Evolutionary conservation across 2,888 invertebrate genomes (phyloP).

Genomic region (Imbricaverruca yamaguchii): DNA sequence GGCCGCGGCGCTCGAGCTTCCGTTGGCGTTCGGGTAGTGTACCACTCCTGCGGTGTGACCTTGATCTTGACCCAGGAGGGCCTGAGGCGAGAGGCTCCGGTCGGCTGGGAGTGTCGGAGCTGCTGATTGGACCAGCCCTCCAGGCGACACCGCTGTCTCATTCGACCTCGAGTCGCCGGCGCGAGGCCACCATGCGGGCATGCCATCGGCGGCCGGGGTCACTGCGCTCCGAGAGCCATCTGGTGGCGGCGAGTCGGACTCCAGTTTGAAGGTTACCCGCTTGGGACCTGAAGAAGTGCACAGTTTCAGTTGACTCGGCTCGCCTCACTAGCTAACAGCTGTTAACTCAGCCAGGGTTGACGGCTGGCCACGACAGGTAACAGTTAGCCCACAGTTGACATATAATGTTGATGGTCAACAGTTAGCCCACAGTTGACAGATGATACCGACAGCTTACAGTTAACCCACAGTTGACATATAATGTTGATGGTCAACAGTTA

Average conservation of each 20-base stretch:
- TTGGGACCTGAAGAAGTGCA: not conserved
- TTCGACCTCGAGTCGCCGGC: not conserved
- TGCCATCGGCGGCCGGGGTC: not conserved
- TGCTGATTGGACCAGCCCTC: not conserved
- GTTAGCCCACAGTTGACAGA: too few relatives aligned
- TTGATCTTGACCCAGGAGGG: too few relatives aligned
- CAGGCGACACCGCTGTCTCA: not conserved
- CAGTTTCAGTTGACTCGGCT: too few relatives aligned
- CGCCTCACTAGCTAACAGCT: too few relatives aligned
- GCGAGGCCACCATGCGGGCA: not conserved
- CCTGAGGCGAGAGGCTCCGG: not conserved
- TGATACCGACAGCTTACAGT: too few relatives aligned
- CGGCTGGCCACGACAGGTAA: too few relatives aligned
- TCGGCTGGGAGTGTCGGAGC: not conserved
- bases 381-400: too few relatives aligned
- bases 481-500: too few relatives aligned
- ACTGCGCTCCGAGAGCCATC: not conserved
- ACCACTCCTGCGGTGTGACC: not conserved
- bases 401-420: too few relatives aligned
- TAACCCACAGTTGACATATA: too few relatives aligned
- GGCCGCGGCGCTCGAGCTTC: not conserved
- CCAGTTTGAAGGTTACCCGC: conserved; percentile 2
- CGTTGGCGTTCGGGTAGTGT: not conserved
- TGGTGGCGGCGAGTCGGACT: not conserved
- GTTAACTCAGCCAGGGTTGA: too few relatives aligned